These are phyloP conservation scores for Pluvialis apricaria DNA, from an alignment of 2,113 vertebrate species.

Conservation along the genomic window DNA sequence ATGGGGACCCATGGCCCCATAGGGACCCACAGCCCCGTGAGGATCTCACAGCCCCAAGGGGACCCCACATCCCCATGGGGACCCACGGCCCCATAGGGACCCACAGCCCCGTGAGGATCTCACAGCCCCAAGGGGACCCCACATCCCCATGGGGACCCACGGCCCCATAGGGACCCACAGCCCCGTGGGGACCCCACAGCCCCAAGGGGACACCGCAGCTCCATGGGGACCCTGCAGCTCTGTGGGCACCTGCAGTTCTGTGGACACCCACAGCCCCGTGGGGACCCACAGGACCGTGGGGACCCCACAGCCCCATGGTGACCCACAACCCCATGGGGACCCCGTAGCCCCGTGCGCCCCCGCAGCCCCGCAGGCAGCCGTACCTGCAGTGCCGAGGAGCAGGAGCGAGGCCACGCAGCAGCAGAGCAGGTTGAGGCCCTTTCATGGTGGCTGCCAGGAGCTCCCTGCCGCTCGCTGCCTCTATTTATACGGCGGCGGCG, in stretches of 20 bases:
- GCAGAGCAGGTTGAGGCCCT: conserved; percentile 61
- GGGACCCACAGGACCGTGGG: fast-evolving
- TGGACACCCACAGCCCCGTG: not conserved
- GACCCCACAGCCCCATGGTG: not conserved
- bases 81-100: not conserved
- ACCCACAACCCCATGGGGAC: not conserved
- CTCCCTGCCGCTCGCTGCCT: conserved; percentile 40
- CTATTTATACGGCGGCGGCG: conserved; percentile 38
- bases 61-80: not conserved
- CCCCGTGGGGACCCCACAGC: not conserved
- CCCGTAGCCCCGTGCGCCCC: not conserved
- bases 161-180: not conserved
- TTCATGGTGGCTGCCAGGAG: conserved; percentile 66
- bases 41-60: not conserved
- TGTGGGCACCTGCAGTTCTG: not conserved
- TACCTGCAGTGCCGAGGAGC: conserved; percentile 50
- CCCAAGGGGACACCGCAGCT: not conserved
- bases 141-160: not conserved
- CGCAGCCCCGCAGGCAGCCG: not conserved
- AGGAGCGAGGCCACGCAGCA: conserved; percentile 62
- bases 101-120: fast-evolving
- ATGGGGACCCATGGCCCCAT: not conserved
- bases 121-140: not conserved
- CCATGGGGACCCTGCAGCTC: not conserved
- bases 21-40: fast-evolving